Percentiles rank a stretch among this genome's conserved stretches.
These are phyloP conservation scores for Drosophila pegasa DNA, from an alignment of 2,888 invertebrate genomes.

Conservation along the genomic window DNA sequence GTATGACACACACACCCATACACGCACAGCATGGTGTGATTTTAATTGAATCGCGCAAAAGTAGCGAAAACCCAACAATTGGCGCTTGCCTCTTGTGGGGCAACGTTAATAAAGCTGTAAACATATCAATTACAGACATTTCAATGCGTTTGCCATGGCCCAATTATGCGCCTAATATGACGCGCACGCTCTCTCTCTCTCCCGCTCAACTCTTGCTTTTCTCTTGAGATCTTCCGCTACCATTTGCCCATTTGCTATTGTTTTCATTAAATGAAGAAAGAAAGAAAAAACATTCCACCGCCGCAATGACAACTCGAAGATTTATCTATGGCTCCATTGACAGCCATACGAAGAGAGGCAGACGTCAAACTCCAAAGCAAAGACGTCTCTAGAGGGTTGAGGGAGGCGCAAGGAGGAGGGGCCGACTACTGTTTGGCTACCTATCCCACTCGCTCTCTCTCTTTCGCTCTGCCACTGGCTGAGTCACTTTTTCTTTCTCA, in stretches of 20 bases:
- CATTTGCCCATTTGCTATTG: constrained; percentile 32
- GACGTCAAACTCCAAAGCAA: constrained; percentile 36
- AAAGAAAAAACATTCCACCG: constrained; percentile 38
- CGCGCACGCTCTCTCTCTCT: neutral
- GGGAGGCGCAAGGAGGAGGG: neutral
- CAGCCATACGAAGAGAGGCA: constrained; percentile 44
- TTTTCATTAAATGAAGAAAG: constrained; percentile 28
- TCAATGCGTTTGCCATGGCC: constrained; percentile 63
- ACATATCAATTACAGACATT: constrained; percentile 71
- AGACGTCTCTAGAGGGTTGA: constrained; percentile 8
- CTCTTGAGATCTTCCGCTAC: constrained; percentile 1
- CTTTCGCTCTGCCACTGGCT: constrained; percentile 14
- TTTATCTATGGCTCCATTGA: constrained; percentile 58
- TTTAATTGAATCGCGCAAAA: constrained; percentile 68
- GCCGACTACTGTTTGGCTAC: constrained; percentile 28
- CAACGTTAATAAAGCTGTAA: constrained; percentile 68
- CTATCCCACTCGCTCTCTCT: constrained; percentile 17
- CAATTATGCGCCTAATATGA: constrained; percentile 57
- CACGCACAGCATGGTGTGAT: constrained; percentile 56
- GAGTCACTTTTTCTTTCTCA: constrained; percentile 72
- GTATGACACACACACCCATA: constrained; percentile 4
- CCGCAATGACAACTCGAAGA: constrained; percentile 60
- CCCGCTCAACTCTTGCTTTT: neutral
- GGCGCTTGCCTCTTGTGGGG: constrained; percentile 14
- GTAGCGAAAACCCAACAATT: constrained; percentile 43